Conservation (phyloP, 2,888 invertebrate genomes). For the Steinernema scapterisci region DNA sequence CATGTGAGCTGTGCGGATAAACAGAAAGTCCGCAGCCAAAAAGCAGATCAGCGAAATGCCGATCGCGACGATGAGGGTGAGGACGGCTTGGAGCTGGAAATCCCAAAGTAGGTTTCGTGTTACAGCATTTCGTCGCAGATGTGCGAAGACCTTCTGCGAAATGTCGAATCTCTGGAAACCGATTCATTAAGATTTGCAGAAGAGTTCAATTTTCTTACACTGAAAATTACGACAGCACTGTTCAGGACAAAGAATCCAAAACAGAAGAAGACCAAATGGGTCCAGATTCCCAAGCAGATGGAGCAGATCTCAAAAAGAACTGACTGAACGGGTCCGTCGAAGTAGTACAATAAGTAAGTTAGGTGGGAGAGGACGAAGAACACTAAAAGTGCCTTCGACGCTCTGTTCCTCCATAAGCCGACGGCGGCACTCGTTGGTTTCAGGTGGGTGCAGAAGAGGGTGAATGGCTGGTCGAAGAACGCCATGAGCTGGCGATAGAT, state of each 20-base stretch:
- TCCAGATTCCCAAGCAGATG: slow-evolving; percentile 46
- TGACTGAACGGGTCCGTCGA: slow-evolving; percentile 41
- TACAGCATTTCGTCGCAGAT: not conserved
- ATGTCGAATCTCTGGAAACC: not conserved
- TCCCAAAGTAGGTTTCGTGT: not conserved
- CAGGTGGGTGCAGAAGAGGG: slow-evolving; percentile 5
- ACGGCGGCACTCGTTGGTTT: not conserved
- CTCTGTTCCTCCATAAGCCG: not conserved
- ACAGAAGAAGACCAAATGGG: slow-evolving; percentile 47
- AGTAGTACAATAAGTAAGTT: slow-evolving; percentile 44
- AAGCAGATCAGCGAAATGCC: slow-evolving; percentile 33
- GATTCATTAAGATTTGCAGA: no score
- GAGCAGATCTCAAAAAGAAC: slow-evolving; percentile 41
- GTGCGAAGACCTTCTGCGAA: not conserved
- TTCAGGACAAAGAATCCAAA: slow-evolving; percentile 36
- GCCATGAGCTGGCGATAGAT: slow-evolving; percentile 50
- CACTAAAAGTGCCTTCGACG: not conserved
- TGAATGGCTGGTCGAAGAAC: slow-evolving; percentile 38
- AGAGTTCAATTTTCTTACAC: slow-evolving; percentile 29
- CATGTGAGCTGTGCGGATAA: slow-evolving; percentile 25
- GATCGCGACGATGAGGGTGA: not conserved
- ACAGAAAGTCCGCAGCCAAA: slow-evolving; percentile 35
- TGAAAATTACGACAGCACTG: slow-evolving; percentile 27
- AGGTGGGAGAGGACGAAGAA: slow-evolving; percentile 39
- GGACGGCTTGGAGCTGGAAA: slow-evolving; percentile 1